These are phyloP conservation scores for Brachionichthys hirsutus DNA, from an alignment of 2,113 vertebrate genomes.

Conservation along the genomic window DNA sequence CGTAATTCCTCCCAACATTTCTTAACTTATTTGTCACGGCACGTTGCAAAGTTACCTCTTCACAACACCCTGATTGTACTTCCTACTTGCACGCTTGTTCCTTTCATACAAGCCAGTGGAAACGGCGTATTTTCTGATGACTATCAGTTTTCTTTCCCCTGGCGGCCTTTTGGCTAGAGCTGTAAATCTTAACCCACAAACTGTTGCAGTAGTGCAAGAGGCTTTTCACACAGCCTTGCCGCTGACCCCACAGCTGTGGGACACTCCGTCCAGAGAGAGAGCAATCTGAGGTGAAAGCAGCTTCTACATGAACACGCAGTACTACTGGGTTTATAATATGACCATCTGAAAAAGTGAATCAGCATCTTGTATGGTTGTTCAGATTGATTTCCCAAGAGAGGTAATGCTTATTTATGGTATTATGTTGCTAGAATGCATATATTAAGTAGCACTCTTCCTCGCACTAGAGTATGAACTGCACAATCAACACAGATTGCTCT, in stretches of 20 bases:
- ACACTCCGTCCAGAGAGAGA: slow-evolving; percentile 41
- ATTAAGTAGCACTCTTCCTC: background rate
- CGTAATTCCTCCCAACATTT: background rate
- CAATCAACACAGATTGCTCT: background rate
- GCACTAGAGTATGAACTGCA: background rate
- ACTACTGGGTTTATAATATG: slow-evolving; percentile 35
- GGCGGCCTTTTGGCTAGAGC: slow-evolving; percentile 30
- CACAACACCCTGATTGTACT: slow-evolving; percentile 4
- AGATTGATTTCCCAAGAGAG: slow-evolving; percentile 6
- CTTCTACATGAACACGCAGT: slow-evolving; percentile 31
- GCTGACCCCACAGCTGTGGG: slow-evolving; percentile 57
- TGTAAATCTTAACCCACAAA: slow-evolving; percentile 37
- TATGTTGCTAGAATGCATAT: too few relatives aligned
- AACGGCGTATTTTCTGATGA: slow-evolving; percentile 17
- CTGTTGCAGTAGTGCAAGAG: slow-evolving; percentile 27
- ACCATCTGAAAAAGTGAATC: slow-evolving; percentile 25
- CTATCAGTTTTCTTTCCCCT: slow-evolving; percentile 29
- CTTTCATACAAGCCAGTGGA: background rate
- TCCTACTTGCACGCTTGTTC: slow-evolving; percentile 1
- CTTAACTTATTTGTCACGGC: slow-evolving; percentile 16
- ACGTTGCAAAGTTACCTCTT: slow-evolving; percentile 1
- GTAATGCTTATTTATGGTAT: background rate
- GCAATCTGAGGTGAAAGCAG: slow-evolving; percentile 47
- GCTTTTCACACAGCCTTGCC: slow-evolving; percentile 55
- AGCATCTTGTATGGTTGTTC: background rate